A percentile compares a stretch with the other conserved stretches of the same genome.
Evolutionary conservation across 2,113 vertebrate species (phyloP).

Genomic region (Hemichromis elongatus): DNA sequence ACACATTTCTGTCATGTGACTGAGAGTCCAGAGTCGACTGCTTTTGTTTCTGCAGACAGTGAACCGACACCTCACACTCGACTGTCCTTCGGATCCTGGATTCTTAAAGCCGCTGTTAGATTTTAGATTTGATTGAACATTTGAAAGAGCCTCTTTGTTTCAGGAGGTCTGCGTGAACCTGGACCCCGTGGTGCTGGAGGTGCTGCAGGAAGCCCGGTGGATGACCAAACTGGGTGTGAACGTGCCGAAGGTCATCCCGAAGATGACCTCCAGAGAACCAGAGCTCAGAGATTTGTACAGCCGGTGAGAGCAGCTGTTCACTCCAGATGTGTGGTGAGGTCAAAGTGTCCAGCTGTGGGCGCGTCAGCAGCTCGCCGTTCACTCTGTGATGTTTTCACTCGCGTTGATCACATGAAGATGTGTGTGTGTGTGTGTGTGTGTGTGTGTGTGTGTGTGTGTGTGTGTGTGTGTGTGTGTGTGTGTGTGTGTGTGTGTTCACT

Average conservation of each 20-base stretch:
- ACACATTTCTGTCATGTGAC: neutral
- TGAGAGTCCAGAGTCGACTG: neutral
- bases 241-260: conserved; percentile 64
- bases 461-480: too few relatives aligned
- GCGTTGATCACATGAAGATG: neutral
- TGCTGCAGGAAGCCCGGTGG: conserved; percentile 76
- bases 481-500: neutral
- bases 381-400: neutral
- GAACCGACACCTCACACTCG: neutral
- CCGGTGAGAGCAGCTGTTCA: conserved; percentile 56
- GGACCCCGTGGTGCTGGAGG: conserved; percentile 74
- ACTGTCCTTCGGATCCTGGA: accelerated
- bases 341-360: neutral
- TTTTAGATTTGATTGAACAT: neutral
- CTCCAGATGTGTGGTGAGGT: neutral
- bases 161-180: conserved; percentile 78
- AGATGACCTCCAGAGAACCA: conserved; percentile 60
- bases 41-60: neutral
- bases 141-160: neutral
- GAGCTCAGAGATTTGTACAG: conserved; percentile 68
- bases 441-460: too few relatives aligned
- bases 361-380: neutral
- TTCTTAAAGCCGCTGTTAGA: neutral
- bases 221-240: conserved; percentile 70
- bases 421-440: too few relatives aligned